These are phyloP conservation scores for Poecilia picta DNA, from an alignment of 2,797 vertebrate species.

Conservation along the genomic window DNA sequence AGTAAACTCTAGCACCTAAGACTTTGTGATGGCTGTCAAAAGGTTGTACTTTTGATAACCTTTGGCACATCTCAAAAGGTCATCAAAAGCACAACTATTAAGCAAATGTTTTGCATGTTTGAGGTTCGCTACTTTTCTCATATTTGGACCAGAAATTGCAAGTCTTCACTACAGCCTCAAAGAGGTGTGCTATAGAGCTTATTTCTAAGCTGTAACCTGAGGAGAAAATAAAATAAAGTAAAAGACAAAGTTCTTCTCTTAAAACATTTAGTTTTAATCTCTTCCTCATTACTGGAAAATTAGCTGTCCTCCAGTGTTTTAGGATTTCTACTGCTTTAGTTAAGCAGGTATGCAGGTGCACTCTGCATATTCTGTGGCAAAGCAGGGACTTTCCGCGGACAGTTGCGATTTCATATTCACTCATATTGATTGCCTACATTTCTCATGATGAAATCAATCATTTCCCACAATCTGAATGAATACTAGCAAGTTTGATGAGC, in stretches of 20 bases:
- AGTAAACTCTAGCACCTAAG: conserved; percentile 31
- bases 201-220: not conserved
- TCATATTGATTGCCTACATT: too few relatives aligned
- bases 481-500: too few relatives aligned
- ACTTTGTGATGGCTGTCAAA: conserved; percentile 17
- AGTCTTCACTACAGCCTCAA: not conserved
- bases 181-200: not conserved
- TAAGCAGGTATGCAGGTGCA: too few relatives aligned
- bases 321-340: not conserved
- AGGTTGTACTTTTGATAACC: too few relatives aligned
- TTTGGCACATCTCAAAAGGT: not conserved
- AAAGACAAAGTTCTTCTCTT: not conserved
- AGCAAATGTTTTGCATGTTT: conserved; percentile 7
- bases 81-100: conserved; percentile 38
- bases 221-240: not conserved
- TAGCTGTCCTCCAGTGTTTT: not conserved
- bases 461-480: too few relatives aligned
- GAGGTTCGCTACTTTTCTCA: not conserved
- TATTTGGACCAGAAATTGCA: not conserved
- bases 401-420: too few relatives aligned
- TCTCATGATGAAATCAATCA: too few relatives aligned
- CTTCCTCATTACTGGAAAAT: not conserved
- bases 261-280: not conserved
- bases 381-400: too few relatives aligned
- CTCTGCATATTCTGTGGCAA: too few relatives aligned